phyloP scores from a whole-genome alignment of 2,888 invertebrate genomes.

The Chloroclystis v-ata region DNA sequence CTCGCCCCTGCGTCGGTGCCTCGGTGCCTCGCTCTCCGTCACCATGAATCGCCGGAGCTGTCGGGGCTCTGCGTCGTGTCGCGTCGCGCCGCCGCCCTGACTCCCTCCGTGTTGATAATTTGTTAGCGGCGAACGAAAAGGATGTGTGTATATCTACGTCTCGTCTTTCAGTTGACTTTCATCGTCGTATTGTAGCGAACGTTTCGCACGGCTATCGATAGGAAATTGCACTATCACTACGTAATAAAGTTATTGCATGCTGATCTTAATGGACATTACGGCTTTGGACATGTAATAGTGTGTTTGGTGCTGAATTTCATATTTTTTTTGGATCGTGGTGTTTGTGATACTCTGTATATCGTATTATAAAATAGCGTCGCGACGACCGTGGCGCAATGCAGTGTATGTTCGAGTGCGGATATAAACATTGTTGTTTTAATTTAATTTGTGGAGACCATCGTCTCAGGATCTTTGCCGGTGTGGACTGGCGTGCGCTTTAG shows the following conservation, averaged over 20 bases:
- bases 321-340: conserved; percentile 31
- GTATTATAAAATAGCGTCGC: conserved; percentile 60
- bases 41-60: conserved; percentile 42
- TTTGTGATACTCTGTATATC: conserved; percentile 42
- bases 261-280: conserved; percentile 42
- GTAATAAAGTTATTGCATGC: conserved; percentile 66
- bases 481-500: conserved; percentile 56
- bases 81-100: conserved; percentile 37
- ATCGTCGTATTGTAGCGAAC: conserved; percentile 77
- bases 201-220: conserved; percentile 74
- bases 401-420: conserved; percentile 72
- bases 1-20: conserved; percentile 35
- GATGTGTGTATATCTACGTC: conserved; percentile 76
- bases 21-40: conserved; percentile 33
- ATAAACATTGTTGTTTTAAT: conserved; percentile 61
- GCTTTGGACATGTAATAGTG: conserved; percentile 35
- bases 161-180: conserved; percentile 79
- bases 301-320: conserved; percentile 28
- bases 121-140: conserved; percentile 72
- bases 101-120: conserved; percentile 62
- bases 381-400: conserved; percentile 75
- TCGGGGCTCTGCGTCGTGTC: conserved; percentile 39
- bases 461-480: conserved; percentile 52
- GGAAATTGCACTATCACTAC: conserved; percentile 73
- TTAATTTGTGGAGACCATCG: conserved; percentile 51